phyloP scores from a whole-genome alignment of 2,113 vertebrate species.

The Gnathonemus longibarbis region DNA sequence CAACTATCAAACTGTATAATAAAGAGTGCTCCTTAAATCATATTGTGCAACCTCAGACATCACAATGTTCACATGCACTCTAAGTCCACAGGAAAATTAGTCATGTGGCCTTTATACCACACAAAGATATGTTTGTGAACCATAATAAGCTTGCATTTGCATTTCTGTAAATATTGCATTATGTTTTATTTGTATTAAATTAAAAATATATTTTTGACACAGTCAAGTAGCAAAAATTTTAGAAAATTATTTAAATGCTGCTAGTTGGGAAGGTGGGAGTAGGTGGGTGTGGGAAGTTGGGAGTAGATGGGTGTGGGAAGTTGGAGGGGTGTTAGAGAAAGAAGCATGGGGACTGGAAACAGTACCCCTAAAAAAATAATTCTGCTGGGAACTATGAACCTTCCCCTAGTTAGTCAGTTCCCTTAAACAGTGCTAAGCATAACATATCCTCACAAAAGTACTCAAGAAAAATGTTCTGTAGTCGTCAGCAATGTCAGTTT shows the following conservation, averaged over 20 bases:
- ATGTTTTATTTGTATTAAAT: slow-evolving; percentile 99
- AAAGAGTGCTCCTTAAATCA: not conserved
- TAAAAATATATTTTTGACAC: slow-evolving; percentile 99
- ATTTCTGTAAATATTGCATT: slow-evolving; percentile 77
- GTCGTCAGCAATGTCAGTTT: not conserved
- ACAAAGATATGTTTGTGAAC: not conserved
- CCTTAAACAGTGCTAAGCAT: not conserved
- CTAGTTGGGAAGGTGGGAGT: slow-evolving; percentile 42
- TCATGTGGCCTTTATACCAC: not conserved
- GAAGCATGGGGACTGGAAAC: not conserved
- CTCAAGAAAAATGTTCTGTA: not conserved
- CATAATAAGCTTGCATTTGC: not conserved
- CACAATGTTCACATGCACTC: not conserved
- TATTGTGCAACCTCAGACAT: not conserved
- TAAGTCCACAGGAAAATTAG: not conserved
- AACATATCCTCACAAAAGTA: not conserved
- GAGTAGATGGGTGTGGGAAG: slow-evolving; percentile 30
- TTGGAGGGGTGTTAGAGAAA: not conserved
- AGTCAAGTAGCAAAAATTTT: slow-evolving; percentile 99
- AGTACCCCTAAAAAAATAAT: not conserved
- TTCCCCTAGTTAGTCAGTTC: not conserved
- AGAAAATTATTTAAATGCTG: slow-evolving; percentile 81
- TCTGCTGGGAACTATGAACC: not conserved
- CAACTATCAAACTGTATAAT: not conserved
- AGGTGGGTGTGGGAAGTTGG: slow-evolving; percentile 36